A percentile compares a stretch with the other conserved stretches of the same genome.
Evolutionary conservation across 2,113 vertebrate genomes (phyloP).

Genomic region (Myrmophylax atrothorax): DNA sequence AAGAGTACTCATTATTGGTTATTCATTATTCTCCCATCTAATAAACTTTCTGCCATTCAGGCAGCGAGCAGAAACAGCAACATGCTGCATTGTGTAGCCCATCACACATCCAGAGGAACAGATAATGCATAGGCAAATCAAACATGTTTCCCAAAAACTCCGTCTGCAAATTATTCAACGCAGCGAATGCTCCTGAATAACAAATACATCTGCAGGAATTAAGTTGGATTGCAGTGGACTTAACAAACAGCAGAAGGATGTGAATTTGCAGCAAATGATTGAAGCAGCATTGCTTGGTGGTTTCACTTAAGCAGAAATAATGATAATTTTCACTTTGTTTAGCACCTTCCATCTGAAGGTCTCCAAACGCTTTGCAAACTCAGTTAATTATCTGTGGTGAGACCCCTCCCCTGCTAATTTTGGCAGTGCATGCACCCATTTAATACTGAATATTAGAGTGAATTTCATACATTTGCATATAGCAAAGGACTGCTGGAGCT

Average conservation of each 20-base stretch:
- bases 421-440: neutral
- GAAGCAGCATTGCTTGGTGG: neutral
- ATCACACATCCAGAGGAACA: neutral
- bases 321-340: conserved; percentile 3
- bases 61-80: neutral
- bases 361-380: neutral
- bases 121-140: conserved; percentile 25
- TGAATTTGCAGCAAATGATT: neutral
- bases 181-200: neutral
- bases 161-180: neutral
- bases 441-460: neutral
- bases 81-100: neutral
- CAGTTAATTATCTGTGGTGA: neutral
- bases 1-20: conserved; percentile 35
- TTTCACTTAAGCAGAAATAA: neutral
- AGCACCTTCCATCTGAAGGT: neutral
- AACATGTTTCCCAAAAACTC: conserved; percentile 10
- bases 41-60: conserved; percentile 39
- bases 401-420: neutral
- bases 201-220: conserved; percentile 26
- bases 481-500: neutral
- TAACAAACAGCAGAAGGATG: neutral
- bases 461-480: neutral
- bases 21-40: conserved; percentile 41
- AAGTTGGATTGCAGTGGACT: neutral